Percentiles rank a stretch among this genome's conserved stretches.
Conservation (phyloP, 2,113 vertebrate species). For the Albula goreensis region DNA sequence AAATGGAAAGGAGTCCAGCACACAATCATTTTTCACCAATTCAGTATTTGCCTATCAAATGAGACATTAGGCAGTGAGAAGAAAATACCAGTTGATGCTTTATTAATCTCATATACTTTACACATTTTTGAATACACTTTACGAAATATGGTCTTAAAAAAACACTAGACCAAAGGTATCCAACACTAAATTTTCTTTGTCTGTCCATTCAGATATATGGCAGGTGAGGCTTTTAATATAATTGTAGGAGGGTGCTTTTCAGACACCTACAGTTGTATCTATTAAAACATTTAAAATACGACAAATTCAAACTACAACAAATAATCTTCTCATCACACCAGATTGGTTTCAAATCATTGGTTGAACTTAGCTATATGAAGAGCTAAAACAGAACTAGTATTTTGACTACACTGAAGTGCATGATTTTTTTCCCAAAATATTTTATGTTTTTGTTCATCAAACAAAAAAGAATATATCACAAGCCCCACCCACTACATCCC, state of each 20-base stretch:
- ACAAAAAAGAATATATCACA: conserved; percentile 44
- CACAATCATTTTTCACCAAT: background rate
- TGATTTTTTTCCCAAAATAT: conserved; percentile 62
- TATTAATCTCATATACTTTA: conserved; percentile 71
- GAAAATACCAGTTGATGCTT: conserved; percentile 72
- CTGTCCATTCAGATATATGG: conserved; percentile 37
- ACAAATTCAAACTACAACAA: conserved; percentile 43
- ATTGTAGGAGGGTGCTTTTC: conserved; percentile 21
- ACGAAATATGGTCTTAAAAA: conserved; percentile 53
- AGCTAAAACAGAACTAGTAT: conserved; percentile 36
- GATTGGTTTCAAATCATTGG: conserved; percentile 43
- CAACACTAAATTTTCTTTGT: conserved; percentile 45
- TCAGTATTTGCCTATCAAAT: conserved; percentile 35
- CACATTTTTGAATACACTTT: conserved; percentile 63
- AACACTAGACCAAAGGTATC: conserved; percentile 54
- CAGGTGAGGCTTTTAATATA: conserved; percentile 47
- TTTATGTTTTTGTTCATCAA: conserved; percentile 43
- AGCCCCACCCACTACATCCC: conserved; percentile 61
- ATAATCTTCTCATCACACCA: conserved; percentile 38
- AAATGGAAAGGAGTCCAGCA: background rate
- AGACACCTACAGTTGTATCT: conserved; percentile 41
- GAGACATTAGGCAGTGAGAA: conserved; percentile 61
- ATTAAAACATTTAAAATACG: conserved; percentile 49
- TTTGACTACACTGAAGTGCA: conserved; percentile 49
- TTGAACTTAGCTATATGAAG: conserved; percentile 35